Conservation (phyloP, 2,113 vertebrate species). For the Neogobius melanostomus region DNA sequence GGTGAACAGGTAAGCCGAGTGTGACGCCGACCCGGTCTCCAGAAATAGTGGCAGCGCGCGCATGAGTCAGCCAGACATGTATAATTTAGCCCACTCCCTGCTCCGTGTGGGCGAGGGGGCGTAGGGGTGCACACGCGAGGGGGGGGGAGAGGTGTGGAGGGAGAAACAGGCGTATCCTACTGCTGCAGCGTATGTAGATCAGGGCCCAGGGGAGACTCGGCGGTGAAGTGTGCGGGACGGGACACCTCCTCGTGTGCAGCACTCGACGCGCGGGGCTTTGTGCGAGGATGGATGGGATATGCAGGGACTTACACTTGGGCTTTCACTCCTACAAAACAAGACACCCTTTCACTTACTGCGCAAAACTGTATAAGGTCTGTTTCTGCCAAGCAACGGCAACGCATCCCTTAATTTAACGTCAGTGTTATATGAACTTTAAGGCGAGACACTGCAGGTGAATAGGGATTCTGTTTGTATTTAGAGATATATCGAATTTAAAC, state of each 20-base stretch:
- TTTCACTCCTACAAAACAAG: background rate
- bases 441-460: no score
- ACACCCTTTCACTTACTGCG: no score
- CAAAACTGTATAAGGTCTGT: no score
- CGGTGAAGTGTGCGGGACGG: conserved; percentile 16
- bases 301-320: background rate
- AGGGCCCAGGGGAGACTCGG: conserved; percentile 42
- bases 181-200: conserved; percentile 53
- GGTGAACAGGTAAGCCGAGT: conserved; percentile 8
- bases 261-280: background rate
- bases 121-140: no score
- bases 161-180: conserved; percentile 23
- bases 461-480: no score
- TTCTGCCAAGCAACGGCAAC: no score
- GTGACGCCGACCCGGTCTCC: conserved; percentile 14
- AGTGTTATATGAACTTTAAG: no score
- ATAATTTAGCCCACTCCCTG: conserved; percentile 54
- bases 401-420: no score
- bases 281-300: background rate
- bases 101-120: conserved; percentile 8
- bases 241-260: background rate
- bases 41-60: conserved; percentile 32
- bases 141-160: background rate
- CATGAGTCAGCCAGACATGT: conserved; percentile 38
- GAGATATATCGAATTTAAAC: no score